A percentile compares a stretch with the other conserved stretches of the same genome.
Conservation (phyloP, 1,140 invertebrate genomes). For the Bombyx mandarina region DNA sequence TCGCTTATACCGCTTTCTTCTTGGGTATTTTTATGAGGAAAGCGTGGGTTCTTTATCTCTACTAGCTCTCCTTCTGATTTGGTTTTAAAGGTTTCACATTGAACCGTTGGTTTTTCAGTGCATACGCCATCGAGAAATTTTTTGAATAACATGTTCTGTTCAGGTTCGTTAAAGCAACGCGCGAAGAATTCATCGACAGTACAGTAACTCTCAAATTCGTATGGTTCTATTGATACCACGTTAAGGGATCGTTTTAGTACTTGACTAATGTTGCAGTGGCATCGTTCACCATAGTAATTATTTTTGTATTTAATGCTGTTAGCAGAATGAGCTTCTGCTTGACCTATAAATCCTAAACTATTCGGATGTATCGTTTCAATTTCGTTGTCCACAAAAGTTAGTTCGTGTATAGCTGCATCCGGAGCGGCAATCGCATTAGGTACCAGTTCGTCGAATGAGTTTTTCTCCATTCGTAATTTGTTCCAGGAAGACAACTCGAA, state of each 20-base stretch:
- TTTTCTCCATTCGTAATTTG: slow-evolving; percentile 74
- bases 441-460: slow-evolving; percentile 74
- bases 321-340: slow-evolving; percentile 56
- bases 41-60: slow-evolving; percentile 60
- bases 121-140: slow-evolving; percentile 77
- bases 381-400: slow-evolving; percentile 76
- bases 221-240: slow-evolving; percentile 41
- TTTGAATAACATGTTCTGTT: slow-evolving; percentile 74
- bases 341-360: slow-evolving; percentile 72
- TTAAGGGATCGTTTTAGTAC: slow-evolving; percentile 71
- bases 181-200: slow-evolving; percentile 72
- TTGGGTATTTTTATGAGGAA: slow-evolving; percentile 48
- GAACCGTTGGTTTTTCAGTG: slow-evolving; percentile 52
- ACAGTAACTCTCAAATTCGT: slow-evolving; percentile 75
- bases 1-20: slow-evolving; percentile 31
- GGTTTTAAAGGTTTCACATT: slow-evolving; percentile 61
- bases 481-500: slow-evolving; percentile 77
- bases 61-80: slow-evolving; percentile 44
- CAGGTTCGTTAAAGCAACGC: slow-evolving; percentile 75
- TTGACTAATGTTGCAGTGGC: slow-evolving; percentile 73
- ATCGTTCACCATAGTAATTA: slow-evolving; percentile 75
- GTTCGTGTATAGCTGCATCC: slow-evolving; percentile 61
- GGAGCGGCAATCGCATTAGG: slow-evolving; percentile 68
- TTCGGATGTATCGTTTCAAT: slow-evolving; percentile 67
- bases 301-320: slow-evolving; percentile 69